Percentiles rank a stretch among this genome's conserved stretches.
Conservation (phyloP, 2,797 vertebrate genomes). For the Sebastes vulpes region DNA sequence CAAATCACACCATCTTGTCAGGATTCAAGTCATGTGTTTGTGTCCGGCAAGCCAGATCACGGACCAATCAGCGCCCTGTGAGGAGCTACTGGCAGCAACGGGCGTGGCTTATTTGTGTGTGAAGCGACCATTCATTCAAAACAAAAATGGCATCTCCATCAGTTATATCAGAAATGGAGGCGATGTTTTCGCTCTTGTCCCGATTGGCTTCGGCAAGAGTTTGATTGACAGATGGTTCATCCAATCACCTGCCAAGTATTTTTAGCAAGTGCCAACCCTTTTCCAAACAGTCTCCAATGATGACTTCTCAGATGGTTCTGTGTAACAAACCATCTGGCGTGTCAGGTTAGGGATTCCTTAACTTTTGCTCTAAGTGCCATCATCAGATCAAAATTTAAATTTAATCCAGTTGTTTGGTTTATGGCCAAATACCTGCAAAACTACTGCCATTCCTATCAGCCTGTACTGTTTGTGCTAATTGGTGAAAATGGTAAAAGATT, state of each 20-base stretch:
- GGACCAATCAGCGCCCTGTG: too few species aligned
- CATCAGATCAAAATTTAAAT: neutral
- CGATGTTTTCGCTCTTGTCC: neutral
- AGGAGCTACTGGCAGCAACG: too few species aligned
- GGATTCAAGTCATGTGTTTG: neutral
- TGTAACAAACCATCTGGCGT: neutral
- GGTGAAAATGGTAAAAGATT: neutral
- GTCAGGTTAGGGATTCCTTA: neutral
- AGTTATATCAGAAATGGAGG: too few species aligned
- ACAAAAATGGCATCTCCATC: neutral
- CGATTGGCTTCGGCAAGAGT: neutral
- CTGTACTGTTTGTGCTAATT: neutral
- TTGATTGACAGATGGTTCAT: neutral
- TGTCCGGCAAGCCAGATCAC: neutral
- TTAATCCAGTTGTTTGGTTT: neutral
- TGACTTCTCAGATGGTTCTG: neutral
- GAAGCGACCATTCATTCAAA: neutral
- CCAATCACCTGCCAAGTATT: neutral
- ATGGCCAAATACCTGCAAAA: neutral
- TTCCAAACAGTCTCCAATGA: neutral
- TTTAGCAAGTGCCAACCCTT: neutral
- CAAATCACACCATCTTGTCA: neutral
- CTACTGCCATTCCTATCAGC: neutral
- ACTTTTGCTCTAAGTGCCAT: neutral
- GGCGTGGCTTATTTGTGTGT: too few species aligned